Percentiles rank a stretch among this genome's conserved stretches.
Conservation (phyloP, 2,113 vertebrate species). For the Porphyrio hochstetteri region DNA sequence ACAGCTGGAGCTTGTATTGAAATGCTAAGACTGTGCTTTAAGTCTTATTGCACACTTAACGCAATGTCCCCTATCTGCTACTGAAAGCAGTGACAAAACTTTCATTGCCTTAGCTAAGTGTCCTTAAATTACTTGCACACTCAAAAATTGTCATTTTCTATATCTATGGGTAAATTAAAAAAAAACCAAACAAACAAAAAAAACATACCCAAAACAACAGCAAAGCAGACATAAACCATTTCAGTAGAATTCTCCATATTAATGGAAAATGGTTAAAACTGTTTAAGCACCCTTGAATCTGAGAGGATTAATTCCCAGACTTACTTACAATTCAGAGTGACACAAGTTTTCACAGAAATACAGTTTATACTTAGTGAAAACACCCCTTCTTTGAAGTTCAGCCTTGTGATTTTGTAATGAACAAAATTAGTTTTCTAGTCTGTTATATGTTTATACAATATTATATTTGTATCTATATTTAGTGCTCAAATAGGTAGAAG, state of each 20-base stretch:
- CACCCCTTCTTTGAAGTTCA: neutral
- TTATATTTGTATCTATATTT: neutral
- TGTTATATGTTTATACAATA: neutral
- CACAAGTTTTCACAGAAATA: neutral
- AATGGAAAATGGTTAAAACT: neutral
- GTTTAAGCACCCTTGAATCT: neutral
- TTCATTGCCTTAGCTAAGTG: neutral
- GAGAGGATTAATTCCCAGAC: neutral
- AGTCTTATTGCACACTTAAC: neutral
- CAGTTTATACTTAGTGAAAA: neutral
- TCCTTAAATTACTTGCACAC: neutral
- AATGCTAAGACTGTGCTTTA: neutral
- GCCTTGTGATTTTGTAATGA: neutral
- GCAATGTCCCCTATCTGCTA: neutral
- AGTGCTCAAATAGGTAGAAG: neutral
- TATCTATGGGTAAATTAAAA: neutral
- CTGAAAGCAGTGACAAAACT: neutral
- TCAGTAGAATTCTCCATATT: neutral
- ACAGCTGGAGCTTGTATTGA: neutral
- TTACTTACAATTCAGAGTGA: neutral
- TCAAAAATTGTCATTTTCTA: neutral
- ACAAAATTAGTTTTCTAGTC: neutral
- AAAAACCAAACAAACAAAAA: too few species aligned
- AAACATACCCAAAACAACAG: neutral
- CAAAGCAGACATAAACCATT: neutral